These are phyloP conservation scores for Nestor notabilis DNA, from an alignment of 2,113 vertebrate species.

Conservation along the genomic window DNA sequence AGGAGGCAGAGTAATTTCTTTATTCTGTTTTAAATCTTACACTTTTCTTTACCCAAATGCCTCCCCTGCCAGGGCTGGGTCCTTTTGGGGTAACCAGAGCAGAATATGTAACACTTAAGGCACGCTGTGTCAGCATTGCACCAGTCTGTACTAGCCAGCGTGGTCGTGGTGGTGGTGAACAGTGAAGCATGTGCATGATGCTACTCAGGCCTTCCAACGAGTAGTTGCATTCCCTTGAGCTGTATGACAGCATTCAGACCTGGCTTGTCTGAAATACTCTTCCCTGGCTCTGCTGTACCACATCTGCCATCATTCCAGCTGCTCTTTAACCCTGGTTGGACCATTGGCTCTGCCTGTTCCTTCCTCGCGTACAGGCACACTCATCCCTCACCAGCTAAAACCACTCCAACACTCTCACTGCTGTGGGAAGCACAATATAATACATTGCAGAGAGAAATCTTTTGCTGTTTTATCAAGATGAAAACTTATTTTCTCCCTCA, in stretches of 20 bases:
- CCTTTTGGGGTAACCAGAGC: not conserved
- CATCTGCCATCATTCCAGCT: not conserved
- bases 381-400: not conserved
- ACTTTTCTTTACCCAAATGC: not conserved
- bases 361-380: not conserved
- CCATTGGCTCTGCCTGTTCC: not conserved
- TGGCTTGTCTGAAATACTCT: not conserved
- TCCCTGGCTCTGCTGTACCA: not conserved
- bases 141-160: rapidly evolving
- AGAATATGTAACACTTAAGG: rapidly evolving
- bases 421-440: rapidly evolving
- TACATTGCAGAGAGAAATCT: not conserved
- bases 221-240: not conserved
- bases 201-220: rapidly evolving
- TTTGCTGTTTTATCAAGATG: not conserved
- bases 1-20: not conserved
- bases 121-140: rapidly evolving
- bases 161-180: not conserved
- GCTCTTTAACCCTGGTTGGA: not conserved
- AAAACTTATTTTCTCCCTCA: not conserved
- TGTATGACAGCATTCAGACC: rapidly evolving
- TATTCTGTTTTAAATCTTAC: not conserved
- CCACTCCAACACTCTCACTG: not conserved
- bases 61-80: not conserved
- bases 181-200: rapidly evolving